Evolutionary conservation across 1,140 invertebrate species (phyloP).

Genomic region (Prorops nasuta): DNA sequence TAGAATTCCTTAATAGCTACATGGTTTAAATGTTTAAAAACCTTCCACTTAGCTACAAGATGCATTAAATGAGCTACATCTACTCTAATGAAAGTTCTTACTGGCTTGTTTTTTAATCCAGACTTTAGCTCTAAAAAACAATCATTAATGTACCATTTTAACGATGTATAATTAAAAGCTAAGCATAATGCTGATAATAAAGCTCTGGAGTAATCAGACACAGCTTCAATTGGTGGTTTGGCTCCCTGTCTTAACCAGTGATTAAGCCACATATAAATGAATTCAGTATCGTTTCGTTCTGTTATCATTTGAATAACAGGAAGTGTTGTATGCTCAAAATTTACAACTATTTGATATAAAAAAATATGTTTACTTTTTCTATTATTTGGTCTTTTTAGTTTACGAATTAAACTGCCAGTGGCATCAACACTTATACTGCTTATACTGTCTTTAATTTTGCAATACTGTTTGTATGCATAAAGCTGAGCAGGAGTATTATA

Average conservation of each 20-base stretch:
- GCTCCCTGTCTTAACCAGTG: background rate
- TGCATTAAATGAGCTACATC: constrained; percentile 29
- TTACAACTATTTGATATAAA: constrained; percentile 15
- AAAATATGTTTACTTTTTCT: constrained; percentile 11
- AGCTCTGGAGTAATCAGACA: constrained; percentile 11
- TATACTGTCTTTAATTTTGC: background rate
- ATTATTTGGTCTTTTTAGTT: constrained; percentile 1
- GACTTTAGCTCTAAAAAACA: background rate
- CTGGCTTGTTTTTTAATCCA: background rate
- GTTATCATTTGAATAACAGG: constrained; percentile 21
- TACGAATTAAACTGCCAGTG: constrained; percentile 7
- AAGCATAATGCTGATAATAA: constrained; percentile 7
- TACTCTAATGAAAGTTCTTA: constrained; percentile 8
- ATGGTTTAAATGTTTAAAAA: constrained; percentile 9
- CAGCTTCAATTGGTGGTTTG: constrained; percentile 4
- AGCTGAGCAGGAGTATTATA: background rate
- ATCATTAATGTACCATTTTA: constrained; percentile 1
- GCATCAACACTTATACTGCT: constrained; percentile 6
- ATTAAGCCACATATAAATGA: constrained; percentile 6
- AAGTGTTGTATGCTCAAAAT: constrained; percentile 15
- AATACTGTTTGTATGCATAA: background rate
- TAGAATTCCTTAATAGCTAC: constrained; percentile 2
- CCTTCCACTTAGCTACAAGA: constrained; percentile 10
- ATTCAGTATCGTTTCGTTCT: constrained; percentile 8
- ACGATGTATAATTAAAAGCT: constrained; percentile 8